Conservation (phyloP, 2,888 invertebrate genomes). For the Rhamphomyia laevipes region DNA sequence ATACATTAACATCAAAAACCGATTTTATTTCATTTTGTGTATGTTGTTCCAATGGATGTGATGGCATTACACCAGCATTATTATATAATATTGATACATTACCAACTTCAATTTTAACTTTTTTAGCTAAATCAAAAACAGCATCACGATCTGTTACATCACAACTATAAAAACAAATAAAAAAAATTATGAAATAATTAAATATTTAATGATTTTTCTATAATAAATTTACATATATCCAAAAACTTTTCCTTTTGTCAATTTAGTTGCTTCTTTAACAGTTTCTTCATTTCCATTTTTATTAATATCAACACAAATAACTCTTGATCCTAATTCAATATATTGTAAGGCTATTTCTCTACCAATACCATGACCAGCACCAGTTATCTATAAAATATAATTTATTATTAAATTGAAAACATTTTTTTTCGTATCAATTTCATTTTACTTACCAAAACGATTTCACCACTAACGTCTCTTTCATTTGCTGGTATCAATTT, state of each 20-base stretch:
- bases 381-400: constrained; percentile 54
- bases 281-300: constrained; percentile 56
- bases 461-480: constrained; percentile 62
- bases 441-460: constrained; percentile 55
- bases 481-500: constrained; percentile 35
- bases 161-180: constrained; percentile 41
- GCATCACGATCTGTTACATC: constrained; percentile 62
- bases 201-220: neutral
- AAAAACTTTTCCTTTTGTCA: constrained; percentile 31
- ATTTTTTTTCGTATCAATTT: neutral
- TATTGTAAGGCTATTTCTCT: constrained; percentile 63
- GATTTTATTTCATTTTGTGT: constrained; percentile 55
- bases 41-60: constrained; percentile 54
- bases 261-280: constrained; percentile 40
- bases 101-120: constrained; percentile 57
- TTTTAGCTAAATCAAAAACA: constrained; percentile 50
- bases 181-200: constrained; percentile 13
- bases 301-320: constrained; percentile 70
- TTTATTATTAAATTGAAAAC: neutral
- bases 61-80: constrained; percentile 82
- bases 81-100: constrained; percentile 67
- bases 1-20: constrained; percentile 62
- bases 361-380: constrained; percentile 77
- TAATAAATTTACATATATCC: constrained; percentile 37
- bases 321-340: constrained; percentile 54